Evolutionary conservation across 2,113 vertebrate genomes (phyloP).

Genomic region (Balaeniceps rex): DNA sequence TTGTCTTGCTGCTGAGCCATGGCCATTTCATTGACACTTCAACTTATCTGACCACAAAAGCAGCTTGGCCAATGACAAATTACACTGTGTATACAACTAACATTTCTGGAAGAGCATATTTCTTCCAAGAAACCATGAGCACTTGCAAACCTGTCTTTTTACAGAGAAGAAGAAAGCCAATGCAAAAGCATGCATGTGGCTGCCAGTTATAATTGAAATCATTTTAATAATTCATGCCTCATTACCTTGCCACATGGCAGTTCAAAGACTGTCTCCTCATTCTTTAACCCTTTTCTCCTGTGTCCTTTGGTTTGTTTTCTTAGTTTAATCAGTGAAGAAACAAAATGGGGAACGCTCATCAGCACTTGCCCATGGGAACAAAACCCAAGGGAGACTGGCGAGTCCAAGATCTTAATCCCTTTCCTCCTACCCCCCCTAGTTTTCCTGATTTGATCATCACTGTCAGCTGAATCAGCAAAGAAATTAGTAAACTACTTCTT

Average conservation of each 20-base stretch:
- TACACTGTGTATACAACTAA: neutral
- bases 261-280: constrained; percentile 58
- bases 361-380: neutral
- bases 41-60: neutral
- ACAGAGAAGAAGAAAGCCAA: neutral
- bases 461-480: neutral
- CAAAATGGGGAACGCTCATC: neutral
- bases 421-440: neutral
- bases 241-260: constrained; percentile 57
- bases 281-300: constrained; percentile 50
- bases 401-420: neutral
- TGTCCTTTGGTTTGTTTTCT: constrained; percentile 33
- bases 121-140: neutral
- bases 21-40: neutral
- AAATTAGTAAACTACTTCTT: neutral
- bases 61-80: neutral
- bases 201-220: constrained; percentile 54
- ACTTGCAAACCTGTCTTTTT: neutral
- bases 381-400: neutral
- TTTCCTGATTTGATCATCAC: neutral
- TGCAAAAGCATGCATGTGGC: neutral
- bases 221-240: constrained; percentile 67
- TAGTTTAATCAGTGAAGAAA: constrained; percentile 36
- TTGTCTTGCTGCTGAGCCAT: neutral
- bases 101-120: neutral